These are phyloP conservation scores for Glandiceps talaboti DNA, from an alignment of 53 echinoderm and acorn worm genomes.

Conservation along the genomic window DNA sequence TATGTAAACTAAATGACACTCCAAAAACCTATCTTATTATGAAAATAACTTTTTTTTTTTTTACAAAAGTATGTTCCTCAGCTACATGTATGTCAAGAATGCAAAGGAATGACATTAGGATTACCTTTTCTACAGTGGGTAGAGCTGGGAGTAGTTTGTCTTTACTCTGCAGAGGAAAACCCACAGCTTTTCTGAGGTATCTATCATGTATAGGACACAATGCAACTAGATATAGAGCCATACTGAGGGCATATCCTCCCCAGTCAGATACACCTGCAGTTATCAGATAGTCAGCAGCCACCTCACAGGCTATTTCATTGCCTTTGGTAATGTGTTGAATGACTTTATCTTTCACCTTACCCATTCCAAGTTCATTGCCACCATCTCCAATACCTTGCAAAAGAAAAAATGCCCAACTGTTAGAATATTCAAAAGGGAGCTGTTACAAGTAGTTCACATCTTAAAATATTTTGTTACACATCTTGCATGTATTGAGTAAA, in stretches of 20 bases:
- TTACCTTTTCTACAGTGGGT: slow-evolving; percentile 47
- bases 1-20: too few relatives aligned
- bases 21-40: too few relatives aligned
- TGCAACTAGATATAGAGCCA: slow-evolving; percentile 47
- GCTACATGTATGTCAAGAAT: too few relatives aligned
- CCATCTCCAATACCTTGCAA: slow-evolving; percentile 66
- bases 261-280: slow-evolving; percentile 70
- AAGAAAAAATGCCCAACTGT: too few relatives aligned
- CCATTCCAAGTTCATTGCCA: slow-evolving; percentile 74
- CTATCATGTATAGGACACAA: slow-evolving; percentile 75
- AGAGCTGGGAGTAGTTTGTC: slow-evolving; percentile 9
- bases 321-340: slow-evolving; percentile 37
- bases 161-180: slow-evolving; percentile 26
- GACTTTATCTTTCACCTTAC: slow-evolving; percentile 46
- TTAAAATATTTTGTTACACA: too few relatives aligned
- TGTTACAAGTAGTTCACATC: too few relatives aligned
- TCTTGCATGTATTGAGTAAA: too few relatives aligned
- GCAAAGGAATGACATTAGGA: too few relatives aligned
- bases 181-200: slow-evolving; percentile 42
- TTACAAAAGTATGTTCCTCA: too few relatives aligned
- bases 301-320: slow-evolving; percentile 25
- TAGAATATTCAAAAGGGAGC: too few relatives aligned
- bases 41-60: too few relatives aligned
- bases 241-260: slow-evolving; percentile 73
- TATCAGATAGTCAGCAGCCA: slow-evolving; percentile 42